Percentiles rank a stretch among this genome's conserved stretches.
phyloP scores from a whole-genome alignment of 2,797 vertebrate genomes.

The Tamandua tetradactyla region DNA sequence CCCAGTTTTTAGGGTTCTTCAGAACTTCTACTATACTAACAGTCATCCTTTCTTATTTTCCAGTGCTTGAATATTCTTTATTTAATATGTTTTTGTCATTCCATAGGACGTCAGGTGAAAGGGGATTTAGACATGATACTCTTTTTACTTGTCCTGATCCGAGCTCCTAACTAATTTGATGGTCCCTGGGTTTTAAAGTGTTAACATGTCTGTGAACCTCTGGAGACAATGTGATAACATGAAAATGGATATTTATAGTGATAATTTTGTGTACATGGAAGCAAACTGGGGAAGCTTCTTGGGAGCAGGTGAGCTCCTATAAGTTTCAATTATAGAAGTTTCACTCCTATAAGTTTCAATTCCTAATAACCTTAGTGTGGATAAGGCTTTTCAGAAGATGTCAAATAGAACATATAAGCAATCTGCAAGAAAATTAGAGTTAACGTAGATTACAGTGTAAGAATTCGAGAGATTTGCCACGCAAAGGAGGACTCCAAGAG shows the following conservation, averaged over 20 bases:
- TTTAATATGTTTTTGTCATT: neutral
- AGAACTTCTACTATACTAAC: neutral
- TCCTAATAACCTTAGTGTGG: neutral
- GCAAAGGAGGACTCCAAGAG: too few relatives aligned
- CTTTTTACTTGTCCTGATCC: neutral
- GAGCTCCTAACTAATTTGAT: neutral
- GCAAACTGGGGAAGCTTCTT: neutral
- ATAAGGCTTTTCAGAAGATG: neutral
- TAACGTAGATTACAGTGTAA: neutral
- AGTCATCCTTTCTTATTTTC: neutral
- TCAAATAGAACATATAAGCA: accelerated
- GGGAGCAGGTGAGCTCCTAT: neutral
- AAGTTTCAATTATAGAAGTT: neutral
- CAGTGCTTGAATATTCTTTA: neutral
- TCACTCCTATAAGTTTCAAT: neutral
- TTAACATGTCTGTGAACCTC: neutral
- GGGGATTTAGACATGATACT: neutral
- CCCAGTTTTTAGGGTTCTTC: neutral
- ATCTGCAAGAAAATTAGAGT: accelerated
- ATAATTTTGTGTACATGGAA: accelerated
- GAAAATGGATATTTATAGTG: accelerated
- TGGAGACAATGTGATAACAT: accelerated
- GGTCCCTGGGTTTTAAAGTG: too few relatives aligned
- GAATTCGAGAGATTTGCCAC: too few relatives aligned
- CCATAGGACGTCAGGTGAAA: neutral